Percentiles rank a stretch among this genome's conserved stretches.
These are phyloP conservation scores for Melanostigma gelatinosum DNA, from an alignment of 2,113 vertebrate species.

Conservation along the genomic window DNA sequence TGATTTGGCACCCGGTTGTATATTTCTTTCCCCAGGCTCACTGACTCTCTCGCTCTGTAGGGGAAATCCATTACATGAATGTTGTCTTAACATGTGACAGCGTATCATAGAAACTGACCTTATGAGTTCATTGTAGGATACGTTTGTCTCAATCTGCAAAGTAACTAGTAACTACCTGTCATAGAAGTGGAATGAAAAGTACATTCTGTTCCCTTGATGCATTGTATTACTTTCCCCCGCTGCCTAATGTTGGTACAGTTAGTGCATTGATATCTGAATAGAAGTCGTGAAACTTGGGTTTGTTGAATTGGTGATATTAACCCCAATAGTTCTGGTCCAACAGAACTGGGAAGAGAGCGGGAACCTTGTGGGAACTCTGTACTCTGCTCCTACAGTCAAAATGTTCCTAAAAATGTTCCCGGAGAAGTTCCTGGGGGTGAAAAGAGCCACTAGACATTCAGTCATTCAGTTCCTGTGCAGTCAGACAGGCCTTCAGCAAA, in stretches of 20 bases:
- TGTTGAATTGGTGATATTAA: not conserved
- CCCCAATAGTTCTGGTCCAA: not conserved
- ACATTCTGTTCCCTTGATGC: not conserved
- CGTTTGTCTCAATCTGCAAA: not conserved
- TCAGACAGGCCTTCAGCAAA: constrained; percentile 30
- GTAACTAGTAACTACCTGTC: not conserved
- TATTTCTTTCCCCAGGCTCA: not conserved
- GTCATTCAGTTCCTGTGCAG: constrained; percentile 41
- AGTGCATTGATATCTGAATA: not conserved
- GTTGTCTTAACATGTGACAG: no score
- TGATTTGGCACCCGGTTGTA: not conserved
- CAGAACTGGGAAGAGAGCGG: not conserved
- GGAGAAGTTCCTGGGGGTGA: not conserved
- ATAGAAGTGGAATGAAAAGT: not conserved
- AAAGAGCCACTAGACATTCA: constrained; percentile 13
- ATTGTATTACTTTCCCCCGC: not conserved
- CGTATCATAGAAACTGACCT: no score
- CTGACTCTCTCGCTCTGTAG: not conserved
- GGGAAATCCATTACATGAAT: no score
- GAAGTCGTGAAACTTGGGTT: not conserved
- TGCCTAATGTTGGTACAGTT: not conserved
- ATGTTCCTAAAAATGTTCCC: not conserved
- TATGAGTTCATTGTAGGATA: no score
- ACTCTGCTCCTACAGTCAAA: not conserved
- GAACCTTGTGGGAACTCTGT: not conserved